phyloP scores from a whole-genome alignment of 1,140 invertebrate species.

The Zophobas morio region DNA sequence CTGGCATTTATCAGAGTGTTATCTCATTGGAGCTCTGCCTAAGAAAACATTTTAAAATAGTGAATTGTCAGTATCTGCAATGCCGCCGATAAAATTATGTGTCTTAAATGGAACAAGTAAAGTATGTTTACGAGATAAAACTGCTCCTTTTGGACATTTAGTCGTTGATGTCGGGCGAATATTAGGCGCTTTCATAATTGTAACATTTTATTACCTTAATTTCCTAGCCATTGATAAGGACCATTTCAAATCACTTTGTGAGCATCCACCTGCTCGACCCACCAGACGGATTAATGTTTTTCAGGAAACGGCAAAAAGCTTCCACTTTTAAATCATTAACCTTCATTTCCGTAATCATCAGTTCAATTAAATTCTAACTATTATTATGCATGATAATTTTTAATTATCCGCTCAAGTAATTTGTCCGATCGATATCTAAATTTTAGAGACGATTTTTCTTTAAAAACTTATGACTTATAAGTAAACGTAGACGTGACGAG shows the following conservation, averaged over 20 bases:
- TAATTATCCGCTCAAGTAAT: no score
- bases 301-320: background rate
- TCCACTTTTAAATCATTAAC: background rate
- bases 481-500: no score
- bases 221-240: conserved; percentile 57
- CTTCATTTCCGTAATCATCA: background rate
- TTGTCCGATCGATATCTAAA: no score
- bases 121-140: conserved; percentile 65
- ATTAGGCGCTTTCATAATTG: conserved; percentile 51
- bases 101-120: conserved; percentile 64
- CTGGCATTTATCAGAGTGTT: conserved; percentile 64
- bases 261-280: conserved; percentile 16
- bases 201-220: conserved; percentile 60
- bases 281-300: conserved; percentile 21
- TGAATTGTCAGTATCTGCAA: conserved; percentile 64
- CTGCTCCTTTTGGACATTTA: conserved; percentile 58
- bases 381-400: no score
- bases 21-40: conserved; percentile 61
- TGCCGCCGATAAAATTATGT: conserved; percentile 64
- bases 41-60: conserved; percentile 67
- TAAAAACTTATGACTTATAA: no score
- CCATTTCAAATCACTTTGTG: conserved; percentile 32
- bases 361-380: background rate
- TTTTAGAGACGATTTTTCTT: no score
- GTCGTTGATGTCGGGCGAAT: conserved; percentile 52